These are phyloP conservation scores for Poecile atricapillus DNA, from an alignment of 2,113 vertebrate species.

Conservation along the genomic window DNA sequence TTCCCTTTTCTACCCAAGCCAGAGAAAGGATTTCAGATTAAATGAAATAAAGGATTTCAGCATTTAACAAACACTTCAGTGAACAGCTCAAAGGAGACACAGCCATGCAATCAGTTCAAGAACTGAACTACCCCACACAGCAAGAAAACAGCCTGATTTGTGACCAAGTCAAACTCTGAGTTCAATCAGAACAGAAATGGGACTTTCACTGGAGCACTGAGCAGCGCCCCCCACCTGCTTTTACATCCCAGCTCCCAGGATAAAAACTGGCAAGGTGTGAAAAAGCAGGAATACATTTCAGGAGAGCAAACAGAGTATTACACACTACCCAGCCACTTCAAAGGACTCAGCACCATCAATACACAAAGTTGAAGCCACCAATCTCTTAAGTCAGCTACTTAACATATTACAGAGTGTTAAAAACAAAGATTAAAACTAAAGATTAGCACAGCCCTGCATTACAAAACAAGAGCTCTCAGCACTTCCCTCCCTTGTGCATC, in stretches of 20 bases:
- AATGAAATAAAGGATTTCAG: no score
- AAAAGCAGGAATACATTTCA: neutral
- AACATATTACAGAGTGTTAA: neutral
- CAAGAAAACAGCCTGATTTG: accelerated
- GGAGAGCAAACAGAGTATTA: neutral
- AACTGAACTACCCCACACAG: neutral
- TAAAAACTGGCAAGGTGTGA: neutral
- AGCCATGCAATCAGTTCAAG: neutral
- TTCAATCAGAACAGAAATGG: neutral
- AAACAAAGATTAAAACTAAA: neutral
- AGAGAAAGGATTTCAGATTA: neutral
- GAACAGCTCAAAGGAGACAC: neutral
- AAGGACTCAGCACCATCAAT: neutral
- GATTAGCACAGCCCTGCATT: neutral
- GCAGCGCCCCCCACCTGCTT: neutral
- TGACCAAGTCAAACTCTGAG: neutral
- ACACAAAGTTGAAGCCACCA: neutral
- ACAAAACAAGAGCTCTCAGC: neutral
- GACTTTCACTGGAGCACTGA: neutral
- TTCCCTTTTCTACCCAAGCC: neutral
- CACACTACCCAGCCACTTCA: neutral
- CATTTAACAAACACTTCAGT: neutral
- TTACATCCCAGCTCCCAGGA: neutral
- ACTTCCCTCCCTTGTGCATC: neutral
- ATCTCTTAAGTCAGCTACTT: neutral